Evolutionary conservation across 2,888 invertebrate species (phyloP).

Genomic region (Rapana venosa): DNA sequence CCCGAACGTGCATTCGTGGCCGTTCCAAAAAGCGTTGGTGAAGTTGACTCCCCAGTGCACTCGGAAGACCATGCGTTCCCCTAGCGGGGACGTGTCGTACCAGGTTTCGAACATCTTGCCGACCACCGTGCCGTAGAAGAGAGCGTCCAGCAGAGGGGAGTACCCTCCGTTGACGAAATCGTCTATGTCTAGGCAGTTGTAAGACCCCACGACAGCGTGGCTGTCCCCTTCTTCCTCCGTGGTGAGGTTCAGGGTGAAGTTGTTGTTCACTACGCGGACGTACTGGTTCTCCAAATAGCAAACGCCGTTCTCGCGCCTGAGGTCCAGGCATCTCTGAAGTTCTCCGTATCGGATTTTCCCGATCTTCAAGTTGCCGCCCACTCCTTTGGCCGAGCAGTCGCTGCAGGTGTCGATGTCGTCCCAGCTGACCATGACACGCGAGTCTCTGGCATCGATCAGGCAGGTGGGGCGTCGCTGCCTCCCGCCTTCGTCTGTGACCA

Average conservation of each 20-base stretch:
- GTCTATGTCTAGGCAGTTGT: constrained; percentile 53
- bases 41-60: constrained; percentile 57
- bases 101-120: constrained; percentile 62
- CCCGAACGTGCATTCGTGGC: constrained; percentile 56
- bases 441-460: constrained; percentile 15
- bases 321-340: constrained; percentile 48
- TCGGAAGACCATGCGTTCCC: constrained; percentile 45
- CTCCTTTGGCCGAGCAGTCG: constrained; percentile 1
- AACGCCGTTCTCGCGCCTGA: constrained; percentile 45
- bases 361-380: constrained; percentile 59
- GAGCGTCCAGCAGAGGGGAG: constrained; percentile 58
- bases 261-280: constrained; percentile 60
- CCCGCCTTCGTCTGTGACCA: neutral
- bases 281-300: constrained; percentile 61
- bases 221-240: constrained; percentile 33
- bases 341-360: constrained; percentile 58
- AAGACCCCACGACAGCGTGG: constrained; percentile 46
- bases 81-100: constrained; percentile 47
- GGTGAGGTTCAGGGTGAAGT: constrained; percentile 18
- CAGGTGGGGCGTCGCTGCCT: constrained; percentile 14
- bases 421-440: neutral
- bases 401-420: constrained; percentile 28
- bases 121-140: constrained; percentile 57
- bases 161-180: constrained; percentile 60
- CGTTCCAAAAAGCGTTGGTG: constrained; percentile 65